phyloP scores from a whole-genome alignment of 1,140 invertebrate genomes.

The Lepidurus packardi region DNA sequence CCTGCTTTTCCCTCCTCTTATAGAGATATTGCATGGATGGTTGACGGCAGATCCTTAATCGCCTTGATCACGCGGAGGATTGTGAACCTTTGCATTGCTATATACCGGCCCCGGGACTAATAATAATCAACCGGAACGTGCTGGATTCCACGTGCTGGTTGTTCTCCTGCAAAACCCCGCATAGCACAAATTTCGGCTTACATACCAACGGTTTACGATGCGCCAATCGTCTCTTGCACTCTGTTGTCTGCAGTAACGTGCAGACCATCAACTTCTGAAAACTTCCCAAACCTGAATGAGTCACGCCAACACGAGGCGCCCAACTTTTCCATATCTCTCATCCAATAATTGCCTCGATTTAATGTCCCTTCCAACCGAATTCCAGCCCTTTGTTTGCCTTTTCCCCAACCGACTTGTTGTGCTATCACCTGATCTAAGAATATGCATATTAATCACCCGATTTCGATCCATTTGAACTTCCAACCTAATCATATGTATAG shows the following conservation, averaged over 20 bases:
- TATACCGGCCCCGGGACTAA: neutral
- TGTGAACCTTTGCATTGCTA: neutral
- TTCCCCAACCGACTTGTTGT: neutral
- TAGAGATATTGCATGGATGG: constrained; percentile 21
- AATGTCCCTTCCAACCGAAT: neutral
- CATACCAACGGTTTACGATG: neutral
- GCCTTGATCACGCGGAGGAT: neutral
- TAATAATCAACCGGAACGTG: constrained; percentile 18
- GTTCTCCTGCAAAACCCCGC: neutral
- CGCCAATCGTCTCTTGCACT: neutral
- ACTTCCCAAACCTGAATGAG: neutral
- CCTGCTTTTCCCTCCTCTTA: neutral
- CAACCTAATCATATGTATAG: too few species aligned
- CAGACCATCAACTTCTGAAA: neutral
- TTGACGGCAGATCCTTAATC: constrained; percentile 1
- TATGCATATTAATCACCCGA: too few species aligned
- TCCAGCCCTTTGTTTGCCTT: neutral
- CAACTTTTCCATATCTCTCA: neutral
- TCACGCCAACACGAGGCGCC: neutral
- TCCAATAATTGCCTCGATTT: neutral
- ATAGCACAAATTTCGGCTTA: neutral
- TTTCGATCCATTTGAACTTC: too few species aligned
- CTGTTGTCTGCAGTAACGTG: neutral
- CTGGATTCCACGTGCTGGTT: neutral
- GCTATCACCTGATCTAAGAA: neutral